Base-by-base conservation (phyloP, 2,797 vertebrate species). In the Enteromius viviparus region DNA sequence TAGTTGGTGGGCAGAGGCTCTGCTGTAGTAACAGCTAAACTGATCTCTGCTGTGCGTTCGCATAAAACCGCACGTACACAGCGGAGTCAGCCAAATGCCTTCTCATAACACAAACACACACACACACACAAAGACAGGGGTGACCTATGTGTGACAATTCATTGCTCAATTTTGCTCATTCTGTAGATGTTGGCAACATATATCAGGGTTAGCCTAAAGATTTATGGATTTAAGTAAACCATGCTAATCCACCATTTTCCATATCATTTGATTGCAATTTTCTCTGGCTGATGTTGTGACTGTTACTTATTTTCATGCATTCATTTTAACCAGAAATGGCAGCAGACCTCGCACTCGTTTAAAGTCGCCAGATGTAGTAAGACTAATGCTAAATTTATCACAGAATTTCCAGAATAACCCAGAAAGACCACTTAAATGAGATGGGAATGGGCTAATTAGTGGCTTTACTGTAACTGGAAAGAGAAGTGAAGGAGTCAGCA, bases 61-160 rank as follows among this genome's bases (percentile, higher is more conserved):
- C 87, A 80, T 83, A 55, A 84, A 90, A 85, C 81, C 0, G 90
- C 92, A 94, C 89, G 91, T 94, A 94, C 86, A 60, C 92, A 91
- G 80, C 45, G 76, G 80, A 87, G 82, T 82, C 88, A 85, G 90
- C 90, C 89, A 89, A 91, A 89, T 78, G 65, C 85, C 88, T 90
- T 86, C 86, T 82, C 84, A 87, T 40, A 87, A 88, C 84, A 88
- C 89, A 88, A 88, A 91, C 86, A 90, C 74, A 6, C 51, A 66
- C 32, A 64, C 45, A 80, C 29, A 32, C 29, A 32, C 29, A 32
- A 29, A 72, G 19, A n/a, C 55, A 81, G 15, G 3, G 23, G 29
- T 74, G 68, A 71, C 51, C 37, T 72, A 21, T n/a, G 66, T 71
- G 37, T 71, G 68, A 71, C 66, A 71, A 71, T 32, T 60, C 26